Base-by-base conservation (phyloP, 1,140 invertebrate genomes). In the Caenorhabditis latens region DNA sequence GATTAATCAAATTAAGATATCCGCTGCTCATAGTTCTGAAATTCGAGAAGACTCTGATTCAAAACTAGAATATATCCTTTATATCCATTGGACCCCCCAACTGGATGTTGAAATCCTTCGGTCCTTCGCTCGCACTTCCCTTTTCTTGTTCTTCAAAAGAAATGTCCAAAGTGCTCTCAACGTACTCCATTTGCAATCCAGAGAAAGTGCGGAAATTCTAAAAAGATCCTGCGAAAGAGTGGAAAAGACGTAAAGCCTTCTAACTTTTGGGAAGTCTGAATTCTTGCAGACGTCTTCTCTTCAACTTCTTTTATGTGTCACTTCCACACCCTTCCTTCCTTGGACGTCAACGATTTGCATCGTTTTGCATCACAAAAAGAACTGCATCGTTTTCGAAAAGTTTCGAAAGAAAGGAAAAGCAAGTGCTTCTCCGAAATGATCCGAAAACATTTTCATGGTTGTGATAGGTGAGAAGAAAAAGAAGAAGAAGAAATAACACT, bases 301-400 rank as follows among this genome's bases (percentile, higher is more conserved):
- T 14, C 55, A 58, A n/a, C 50, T 53, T 53, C 57, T 58, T 58
- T n/a, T 11, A 43, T 71, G 65, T 71, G 65, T 71, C 65, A 40
- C 42, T 71, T 71, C 65, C 65, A 71, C 65, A 71, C 71, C 71
- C 71, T 79, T 53, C 53, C 43, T 79, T 79, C 46, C 71, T 79
- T 42, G 46, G 71, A 50, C 71, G 71, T 79, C 71, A 48, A 46
- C 16, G 65, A 19, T 46, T 71, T 71, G 71, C 71, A 79, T 79
- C 65, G 40, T 46, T 32, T 46, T 79, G n/a, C 71, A 50, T 79
- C 71, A 79, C 43, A 48, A 79, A 79, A 79, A 79, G 53, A 7
- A 53, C 19, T 65, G 13, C 71, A 8, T 19, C 21, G n/a, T 32
- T 50, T 50, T 24, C 19, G 46, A 79, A 79, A 53, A n/a, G n/a